Conservation (phyloP, 2,797 vertebrate species). For the Eulemur mongoz region DNA sequence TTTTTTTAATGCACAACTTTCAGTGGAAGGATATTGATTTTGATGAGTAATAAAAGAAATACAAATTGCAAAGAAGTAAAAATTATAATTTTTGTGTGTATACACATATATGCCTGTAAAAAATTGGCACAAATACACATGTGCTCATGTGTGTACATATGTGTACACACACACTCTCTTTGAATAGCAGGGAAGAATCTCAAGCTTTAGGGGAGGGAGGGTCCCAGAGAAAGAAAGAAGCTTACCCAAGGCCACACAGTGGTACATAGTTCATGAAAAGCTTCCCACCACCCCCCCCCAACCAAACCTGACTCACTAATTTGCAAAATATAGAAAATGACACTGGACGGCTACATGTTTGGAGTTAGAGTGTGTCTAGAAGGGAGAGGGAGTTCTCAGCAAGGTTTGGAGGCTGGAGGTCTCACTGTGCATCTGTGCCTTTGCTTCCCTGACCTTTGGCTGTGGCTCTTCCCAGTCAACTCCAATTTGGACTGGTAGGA, state of each 20-base stretch:
- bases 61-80: neutral
- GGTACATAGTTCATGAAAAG: conserved; percentile 17
- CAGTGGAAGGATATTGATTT: neutral
- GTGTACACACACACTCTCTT: neutral
- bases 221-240: neutral
- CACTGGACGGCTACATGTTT: neutral
- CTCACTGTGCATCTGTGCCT: neutral
- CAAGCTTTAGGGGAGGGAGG: neutral
- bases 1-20: neutral
- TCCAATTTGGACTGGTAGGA: neutral
- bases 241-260: neutral
- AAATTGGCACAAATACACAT: neutral
- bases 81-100: neutral
- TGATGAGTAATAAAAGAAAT: neutral
- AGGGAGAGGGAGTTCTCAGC: neutral
- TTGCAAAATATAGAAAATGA: neutral
- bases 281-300: neutral
- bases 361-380: neutral
- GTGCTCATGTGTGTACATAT: neutral
- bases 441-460: conserved; percentile 10
- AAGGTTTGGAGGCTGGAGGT: neutral
- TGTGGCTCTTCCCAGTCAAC: neutral
- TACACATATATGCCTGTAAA: neutral
- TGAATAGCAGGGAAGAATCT: neutral
- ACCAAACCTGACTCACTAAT: neutral